phyloP scores from a whole-genome alignment of 2,113 vertebrate genomes.

The Otus sunia region DNA sequence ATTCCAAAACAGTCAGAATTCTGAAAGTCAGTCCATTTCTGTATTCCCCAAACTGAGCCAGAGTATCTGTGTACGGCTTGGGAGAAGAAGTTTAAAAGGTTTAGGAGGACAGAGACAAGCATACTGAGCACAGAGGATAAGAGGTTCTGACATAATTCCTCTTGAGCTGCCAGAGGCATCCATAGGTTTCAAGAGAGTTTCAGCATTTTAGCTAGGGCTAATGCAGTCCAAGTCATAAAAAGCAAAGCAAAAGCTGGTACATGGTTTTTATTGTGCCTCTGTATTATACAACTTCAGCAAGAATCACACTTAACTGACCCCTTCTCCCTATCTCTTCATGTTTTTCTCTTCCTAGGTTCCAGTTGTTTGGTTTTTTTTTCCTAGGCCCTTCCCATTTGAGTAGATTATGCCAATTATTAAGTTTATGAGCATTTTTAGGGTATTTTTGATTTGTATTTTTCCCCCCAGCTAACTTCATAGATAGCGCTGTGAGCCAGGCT shows the following conservation, averaged over 20 bases:
- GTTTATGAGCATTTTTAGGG: neutral
- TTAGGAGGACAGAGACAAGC: neutral
- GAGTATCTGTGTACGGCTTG: neutral
- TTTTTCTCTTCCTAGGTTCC: neutral
- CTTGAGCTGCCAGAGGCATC: neutral
- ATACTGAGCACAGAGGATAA: neutral
- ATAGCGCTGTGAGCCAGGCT: neutral
- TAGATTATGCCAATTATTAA: neutral
- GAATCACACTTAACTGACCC: neutral
- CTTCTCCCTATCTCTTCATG: neutral
- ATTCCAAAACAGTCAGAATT: neutral
- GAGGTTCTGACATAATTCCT: neutral
- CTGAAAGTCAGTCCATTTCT: neutral
- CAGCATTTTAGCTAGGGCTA: neutral
- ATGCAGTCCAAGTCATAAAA: neutral
- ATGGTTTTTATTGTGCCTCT: neutral
- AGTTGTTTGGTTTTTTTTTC: neutral
- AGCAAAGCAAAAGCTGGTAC: neutral
- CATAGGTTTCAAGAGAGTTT: neutral
- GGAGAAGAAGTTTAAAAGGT: neutral
- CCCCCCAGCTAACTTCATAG: neutral
- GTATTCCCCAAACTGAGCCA: neutral
- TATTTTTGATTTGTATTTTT: neutral
- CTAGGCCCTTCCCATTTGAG: neutral
- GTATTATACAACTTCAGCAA: neutral